These are phyloP conservation scores for Drosophila mayaguana DNA, from an alignment of 2,888 invertebrate genomes.

Conservation along the genomic window DNA sequence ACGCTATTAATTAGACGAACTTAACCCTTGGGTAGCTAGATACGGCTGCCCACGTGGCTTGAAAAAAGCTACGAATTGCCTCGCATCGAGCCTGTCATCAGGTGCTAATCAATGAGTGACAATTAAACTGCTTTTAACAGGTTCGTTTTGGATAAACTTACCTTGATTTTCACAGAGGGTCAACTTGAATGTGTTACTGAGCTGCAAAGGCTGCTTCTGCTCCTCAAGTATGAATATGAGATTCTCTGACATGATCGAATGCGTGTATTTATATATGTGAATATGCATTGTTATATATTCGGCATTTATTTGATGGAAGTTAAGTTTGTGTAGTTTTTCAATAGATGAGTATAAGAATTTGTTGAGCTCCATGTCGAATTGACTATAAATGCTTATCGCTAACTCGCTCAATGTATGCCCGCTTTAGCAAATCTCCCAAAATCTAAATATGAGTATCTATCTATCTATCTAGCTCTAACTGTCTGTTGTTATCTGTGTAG, in stretches of 20 bases:
- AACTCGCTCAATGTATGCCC: constrained; percentile 18
- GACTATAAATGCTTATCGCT: constrained; percentile 53
- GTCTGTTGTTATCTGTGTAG: constrained; percentile 36
- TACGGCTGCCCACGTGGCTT: constrained; percentile 38
- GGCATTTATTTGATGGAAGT: constrained; percentile 52
- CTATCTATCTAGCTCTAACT: constrained; percentile 9
- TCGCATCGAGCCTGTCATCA: constrained; percentile 28
- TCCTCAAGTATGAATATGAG: neutral
- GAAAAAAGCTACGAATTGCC: constrained; percentile 19
- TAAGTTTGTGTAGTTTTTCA: constrained; percentile 70
- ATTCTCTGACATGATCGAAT: neutral
- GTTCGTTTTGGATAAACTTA: constrained; percentile 35
- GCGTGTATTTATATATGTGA: constrained; percentile 37
- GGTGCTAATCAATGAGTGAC: constrained; percentile 59
- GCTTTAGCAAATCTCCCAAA: constrained; percentile 42
- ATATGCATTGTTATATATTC: constrained; percentile 31
- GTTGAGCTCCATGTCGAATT: constrained; percentile 35
- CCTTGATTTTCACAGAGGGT: constrained; percentile 8
- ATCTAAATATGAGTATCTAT: constrained; percentile 11
- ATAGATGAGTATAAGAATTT: constrained; percentile 43
- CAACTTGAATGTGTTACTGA: neutral
- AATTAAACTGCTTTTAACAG: constrained; percentile 58
- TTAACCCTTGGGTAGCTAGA: constrained; percentile 31
- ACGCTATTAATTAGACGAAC: constrained; percentile 62
- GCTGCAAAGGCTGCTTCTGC: neutral